Evolutionary conservation across 2,888 invertebrate genomes (phyloP).

Genomic region (Torymus aiolomorphi): DNA sequence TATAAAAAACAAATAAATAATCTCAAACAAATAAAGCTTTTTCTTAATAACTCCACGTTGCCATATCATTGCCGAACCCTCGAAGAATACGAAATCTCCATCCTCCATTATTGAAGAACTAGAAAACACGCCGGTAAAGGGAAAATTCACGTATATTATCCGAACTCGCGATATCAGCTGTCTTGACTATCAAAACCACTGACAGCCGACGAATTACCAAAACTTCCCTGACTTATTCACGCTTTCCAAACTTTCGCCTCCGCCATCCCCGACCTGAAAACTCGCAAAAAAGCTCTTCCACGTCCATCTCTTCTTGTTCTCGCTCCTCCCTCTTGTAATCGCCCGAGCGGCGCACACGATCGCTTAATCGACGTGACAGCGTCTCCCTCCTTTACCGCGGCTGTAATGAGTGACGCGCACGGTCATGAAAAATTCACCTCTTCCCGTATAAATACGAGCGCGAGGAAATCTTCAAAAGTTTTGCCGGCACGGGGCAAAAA

Average conservation of each 20-base stretch:
- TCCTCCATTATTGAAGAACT: too few species aligned
- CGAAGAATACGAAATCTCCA: too few species aligned
- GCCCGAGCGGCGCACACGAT: too few species aligned
- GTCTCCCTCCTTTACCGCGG: constrained; percentile 58
- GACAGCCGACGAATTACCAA: too few species aligned
- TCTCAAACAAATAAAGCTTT: too few species aligned
- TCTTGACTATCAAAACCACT: too few species aligned
- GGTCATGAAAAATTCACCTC: constrained; percentile 66
- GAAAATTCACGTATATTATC: too few species aligned
- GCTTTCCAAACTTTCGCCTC: constrained; percentile 1
- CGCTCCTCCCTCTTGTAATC: constrained; percentile 47
- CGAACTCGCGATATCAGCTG: too few species aligned
- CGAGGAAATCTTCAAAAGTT: constrained; percentile 35
- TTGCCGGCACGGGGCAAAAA: not conserved
- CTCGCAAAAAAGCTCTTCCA: constrained; percentile 38
- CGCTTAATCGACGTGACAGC: constrained; percentile 69
- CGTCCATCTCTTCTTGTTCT: constrained; percentile 51
- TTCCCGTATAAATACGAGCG: constrained; percentile 18
- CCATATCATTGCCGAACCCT: too few species aligned
- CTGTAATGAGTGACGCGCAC: constrained; percentile 69
- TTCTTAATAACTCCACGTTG: too few species aligned
- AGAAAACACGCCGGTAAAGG: too few species aligned
- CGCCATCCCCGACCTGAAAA: not conserved
- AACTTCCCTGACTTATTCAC: constrained; percentile 34
- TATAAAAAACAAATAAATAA: too few species aligned